Conservation (phyloP, 2,888 invertebrate species). For the Nomada goodeniana region DNA sequence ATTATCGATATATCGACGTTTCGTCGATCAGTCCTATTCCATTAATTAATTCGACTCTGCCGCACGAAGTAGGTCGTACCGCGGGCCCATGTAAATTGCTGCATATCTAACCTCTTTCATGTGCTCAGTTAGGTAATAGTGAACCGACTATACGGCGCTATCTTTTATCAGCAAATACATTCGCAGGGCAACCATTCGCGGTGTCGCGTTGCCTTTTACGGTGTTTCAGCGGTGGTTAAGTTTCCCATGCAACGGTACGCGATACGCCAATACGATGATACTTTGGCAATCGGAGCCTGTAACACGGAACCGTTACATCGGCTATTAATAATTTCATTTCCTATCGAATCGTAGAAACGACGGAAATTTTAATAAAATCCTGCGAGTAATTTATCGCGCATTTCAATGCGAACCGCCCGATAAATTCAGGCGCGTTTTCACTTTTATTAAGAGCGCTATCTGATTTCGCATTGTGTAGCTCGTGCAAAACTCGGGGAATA, state of each 20-base stretch:
- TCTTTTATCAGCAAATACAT: too few species aligned
- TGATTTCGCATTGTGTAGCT: neutral
- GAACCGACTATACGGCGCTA: too few species aligned
- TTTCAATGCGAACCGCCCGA: slow-evolving; percentile 4
- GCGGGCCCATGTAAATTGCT: neutral
- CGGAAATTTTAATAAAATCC: slow-evolving; percentile 13
- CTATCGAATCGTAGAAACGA: neutral
- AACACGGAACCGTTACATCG: slow-evolving; percentile 48
- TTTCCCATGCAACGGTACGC: slow-evolving; percentile 14
- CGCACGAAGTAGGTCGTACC: neutral
- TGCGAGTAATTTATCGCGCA: neutral
- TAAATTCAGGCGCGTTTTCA: slow-evolving; percentile 4
- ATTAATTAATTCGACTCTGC: slow-evolving; percentile 2
- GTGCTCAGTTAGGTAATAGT: too few species aligned
- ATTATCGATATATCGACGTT: too few species aligned
- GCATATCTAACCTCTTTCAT: too few species aligned
- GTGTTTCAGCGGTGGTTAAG: slow-evolving; percentile 13
- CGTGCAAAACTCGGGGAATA: neutral
- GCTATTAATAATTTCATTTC: slow-evolving; percentile 43
- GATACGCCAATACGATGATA: slow-evolving; percentile 25
- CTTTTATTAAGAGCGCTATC: neutral
- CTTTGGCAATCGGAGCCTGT: slow-evolving; percentile 24
- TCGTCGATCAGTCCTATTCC: neutral
- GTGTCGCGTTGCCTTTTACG: slow-evolving; percentile 10
- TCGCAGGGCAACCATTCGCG: neutral